Base-by-base conservation (phyloP, 2,797 vertebrate genomes). In the Anguilla obscura region DNA sequence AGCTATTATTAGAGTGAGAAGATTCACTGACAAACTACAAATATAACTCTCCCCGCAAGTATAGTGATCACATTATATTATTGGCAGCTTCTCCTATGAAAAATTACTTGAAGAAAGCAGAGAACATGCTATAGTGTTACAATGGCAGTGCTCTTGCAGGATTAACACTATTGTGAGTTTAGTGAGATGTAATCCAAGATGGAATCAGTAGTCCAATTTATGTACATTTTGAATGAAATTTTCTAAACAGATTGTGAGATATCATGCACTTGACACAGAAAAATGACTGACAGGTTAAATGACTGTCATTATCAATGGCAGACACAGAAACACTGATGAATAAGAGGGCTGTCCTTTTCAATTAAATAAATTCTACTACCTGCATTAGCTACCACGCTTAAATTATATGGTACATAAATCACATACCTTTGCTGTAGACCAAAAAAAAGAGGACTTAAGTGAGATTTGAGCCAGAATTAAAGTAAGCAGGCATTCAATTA, bases 261-360 rank as follows among this genome's bases (percentile, higher is more conserved):
- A 71, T 12, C 8, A 33, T 71, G 8, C n/a, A 27, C 30, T 76
- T 40, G 74, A 71, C 66, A 71, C 66, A 71, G 30, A 8, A 12
- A 71, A 7, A 69, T 63, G 12, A 16, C 21, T n/a, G 16, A 4
- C 16, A 18, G 69, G 50, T 86, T 76, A 86, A 30, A 18, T 48
- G 40, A 54, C 52, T 56, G 30, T 69, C 16, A 79, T 87, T 87
- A 80, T 56, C 52, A 87, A 56, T 86, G 74, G 71, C 21, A 79
- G 66, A 71, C n/a, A 27, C 12, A 2, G 3, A 71, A 71, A 56
- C 60, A 18, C 30, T 56, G 30, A 54, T 48, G 27, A 63, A 79
- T 50, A 27, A 80, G 69, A 87, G 48, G 27, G 86, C 66, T 79
- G 27, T 56, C 14, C 69, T 40, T 76, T 80, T 33, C 54, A 54